phyloP scores from a whole-genome alignment of 2,888 invertebrate species.

The Brachypalpus laphriformis region DNA sequence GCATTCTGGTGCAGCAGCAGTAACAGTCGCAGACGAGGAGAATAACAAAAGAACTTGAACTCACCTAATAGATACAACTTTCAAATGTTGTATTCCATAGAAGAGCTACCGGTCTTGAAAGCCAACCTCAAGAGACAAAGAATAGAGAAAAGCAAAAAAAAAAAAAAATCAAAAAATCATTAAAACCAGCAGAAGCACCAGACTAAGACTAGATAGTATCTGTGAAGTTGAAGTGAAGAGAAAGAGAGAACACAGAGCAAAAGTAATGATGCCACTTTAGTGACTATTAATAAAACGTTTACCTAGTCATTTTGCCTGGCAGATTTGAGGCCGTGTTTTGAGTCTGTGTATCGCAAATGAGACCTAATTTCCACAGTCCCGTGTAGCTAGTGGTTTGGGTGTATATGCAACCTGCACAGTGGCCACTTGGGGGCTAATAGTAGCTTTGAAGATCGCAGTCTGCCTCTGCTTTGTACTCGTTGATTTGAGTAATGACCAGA shows the following conservation, averaged over 20 bases:
- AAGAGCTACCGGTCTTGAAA: slow-evolving; percentile 66
- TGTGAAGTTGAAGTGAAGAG: neutral
- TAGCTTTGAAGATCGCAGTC: slow-evolving; percentile 36
- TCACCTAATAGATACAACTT: slow-evolving; percentile 58
- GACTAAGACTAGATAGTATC: slow-evolving; percentile 8
- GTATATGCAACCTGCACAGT: slow-evolving; percentile 14
- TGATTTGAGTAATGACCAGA: slow-evolving; percentile 69
- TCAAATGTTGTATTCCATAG: slow-evolving; percentile 44
- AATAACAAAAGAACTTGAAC: slow-evolving; percentile 63
- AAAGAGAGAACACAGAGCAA: slow-evolving; percentile 33
- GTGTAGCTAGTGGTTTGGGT: neutral
- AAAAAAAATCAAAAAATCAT: slow-evolving; percentile 2
- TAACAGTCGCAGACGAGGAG: slow-evolving; percentile 5
- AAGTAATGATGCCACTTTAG: slow-evolving; percentile 72
- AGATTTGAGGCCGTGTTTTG: slow-evolving; percentile 42
- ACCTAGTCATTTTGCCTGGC: slow-evolving; percentile 64
- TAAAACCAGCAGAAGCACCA: slow-evolving; percentile 20
- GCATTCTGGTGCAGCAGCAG: slow-evolving; percentile 55
- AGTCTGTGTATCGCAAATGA: slow-evolving; percentile 61
- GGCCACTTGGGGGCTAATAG: slow-evolving; percentile 62
- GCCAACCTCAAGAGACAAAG: slow-evolving; percentile 39
- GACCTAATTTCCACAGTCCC: slow-evolving; percentile 61
- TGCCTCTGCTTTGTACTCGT: slow-evolving; percentile 34
- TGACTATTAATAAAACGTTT: slow-evolving; percentile 73
- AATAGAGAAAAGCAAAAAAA: slow-evolving; percentile 41